Conservation (phyloP, 2,113 vertebrate genomes). For the Pluvianellus socialis region DNA sequence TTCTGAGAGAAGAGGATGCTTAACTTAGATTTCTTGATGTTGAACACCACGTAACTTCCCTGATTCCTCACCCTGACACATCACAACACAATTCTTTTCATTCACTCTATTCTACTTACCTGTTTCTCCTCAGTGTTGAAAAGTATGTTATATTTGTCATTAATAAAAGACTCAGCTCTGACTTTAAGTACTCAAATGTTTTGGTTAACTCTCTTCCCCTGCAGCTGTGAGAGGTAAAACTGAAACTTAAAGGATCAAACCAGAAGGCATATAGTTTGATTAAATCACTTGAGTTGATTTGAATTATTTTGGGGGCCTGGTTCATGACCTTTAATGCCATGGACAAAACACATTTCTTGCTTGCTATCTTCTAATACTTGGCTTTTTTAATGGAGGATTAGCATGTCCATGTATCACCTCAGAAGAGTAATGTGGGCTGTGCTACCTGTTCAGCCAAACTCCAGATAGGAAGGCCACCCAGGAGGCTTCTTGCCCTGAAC, state of each 20-base stretch:
- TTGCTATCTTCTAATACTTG: not conserved
- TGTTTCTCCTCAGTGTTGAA: not conserved
- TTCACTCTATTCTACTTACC: not conserved
- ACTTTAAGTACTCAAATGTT: not conserved
- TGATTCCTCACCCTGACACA: not conserved
- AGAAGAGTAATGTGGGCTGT: not conserved
- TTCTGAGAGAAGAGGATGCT: not conserved
- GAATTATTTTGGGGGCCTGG: not conserved
- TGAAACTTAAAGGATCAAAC: not conserved
- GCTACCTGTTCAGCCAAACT: slow-evolving; percentile 52
- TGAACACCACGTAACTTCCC: not conserved
- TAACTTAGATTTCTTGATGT: not conserved
- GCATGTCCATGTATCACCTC: not conserved
- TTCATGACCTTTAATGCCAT: slow-evolving; percentile 18
- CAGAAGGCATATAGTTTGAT: slow-evolving; percentile 25
- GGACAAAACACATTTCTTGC: not conserved
- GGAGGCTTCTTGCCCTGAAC: not conserved
- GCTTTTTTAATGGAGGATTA: slow-evolving; percentile 6
- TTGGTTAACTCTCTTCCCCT: not conserved
- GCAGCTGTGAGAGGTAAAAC: slow-evolving; percentile 13
- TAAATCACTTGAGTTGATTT: slow-evolving; percentile 31
- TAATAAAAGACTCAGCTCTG: not conserved
- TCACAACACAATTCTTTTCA: not conserved
- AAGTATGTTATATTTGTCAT: not conserved
- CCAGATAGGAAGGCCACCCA: slow-evolving; percentile 54